A percentile compares a stretch with the other conserved stretches of the same genome.
phyloP scores from a whole-genome alignment of 2,797 vertebrate genomes.

The Anguilla marmorata region DNA sequence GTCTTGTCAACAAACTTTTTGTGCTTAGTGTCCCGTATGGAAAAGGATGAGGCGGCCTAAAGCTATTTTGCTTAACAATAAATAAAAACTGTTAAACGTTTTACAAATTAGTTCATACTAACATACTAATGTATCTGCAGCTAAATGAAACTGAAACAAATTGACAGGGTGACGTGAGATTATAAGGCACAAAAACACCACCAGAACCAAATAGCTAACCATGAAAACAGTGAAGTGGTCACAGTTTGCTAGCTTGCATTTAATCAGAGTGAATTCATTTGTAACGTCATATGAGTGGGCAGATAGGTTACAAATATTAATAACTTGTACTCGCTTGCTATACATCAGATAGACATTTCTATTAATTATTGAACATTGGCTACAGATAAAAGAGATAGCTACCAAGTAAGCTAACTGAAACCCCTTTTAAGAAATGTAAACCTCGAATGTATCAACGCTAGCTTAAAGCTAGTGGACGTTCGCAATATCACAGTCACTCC shows the following conservation, averaged over 20 bases:
- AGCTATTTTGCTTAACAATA: background rate
- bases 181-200: background rate
- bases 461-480: background rate
- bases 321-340: background rate
- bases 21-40: background rate
- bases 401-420: background rate
- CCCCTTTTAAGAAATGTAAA: background rate
- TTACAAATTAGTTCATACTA: background rate
- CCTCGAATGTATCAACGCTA: background rate
- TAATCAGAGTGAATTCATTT: background rate
- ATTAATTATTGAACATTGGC: no score
- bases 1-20: background rate
- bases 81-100: background rate
- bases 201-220: background rate
- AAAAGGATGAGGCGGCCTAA: background rate
- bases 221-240: background rate
- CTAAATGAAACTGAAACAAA: background rate
- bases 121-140: no score
- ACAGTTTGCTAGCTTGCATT: background rate
- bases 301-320: background rate
- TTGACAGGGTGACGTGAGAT: background rate
- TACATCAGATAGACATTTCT: background rate
- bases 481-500: background rate
- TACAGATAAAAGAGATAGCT: background rate
- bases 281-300: background rate